Evolutionary conservation across 2,888 invertebrate genomes (phyloP).

Genomic region (Invenusta paracnida): DNA sequence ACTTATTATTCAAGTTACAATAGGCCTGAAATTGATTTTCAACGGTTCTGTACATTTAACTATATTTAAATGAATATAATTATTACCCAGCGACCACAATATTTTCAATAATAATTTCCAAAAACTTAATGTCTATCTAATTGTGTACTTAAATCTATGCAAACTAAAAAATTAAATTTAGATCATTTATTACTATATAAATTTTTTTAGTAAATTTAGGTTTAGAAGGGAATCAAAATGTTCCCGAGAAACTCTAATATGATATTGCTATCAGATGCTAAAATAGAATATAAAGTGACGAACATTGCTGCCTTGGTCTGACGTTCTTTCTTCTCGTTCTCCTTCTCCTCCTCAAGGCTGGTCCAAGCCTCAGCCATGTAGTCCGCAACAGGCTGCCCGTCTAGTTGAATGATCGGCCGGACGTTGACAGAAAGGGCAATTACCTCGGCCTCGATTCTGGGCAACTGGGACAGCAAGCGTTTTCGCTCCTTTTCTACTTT

Average conservation of each 20-base stretch:
- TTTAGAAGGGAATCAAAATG: no score
- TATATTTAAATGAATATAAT: no score
- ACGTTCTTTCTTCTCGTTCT: constrained; percentile 30
- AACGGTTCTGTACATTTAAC: no score
- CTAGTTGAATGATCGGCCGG: background rate
- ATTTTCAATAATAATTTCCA: no score
- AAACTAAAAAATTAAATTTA: no score
- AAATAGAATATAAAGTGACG: background rate
- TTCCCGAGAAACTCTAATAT: background rate
- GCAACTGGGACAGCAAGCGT: background rate
- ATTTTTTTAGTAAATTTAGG: no score
- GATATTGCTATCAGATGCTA: background rate
- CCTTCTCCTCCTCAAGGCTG: constrained; percentile 24
- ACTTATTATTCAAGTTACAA: no score
- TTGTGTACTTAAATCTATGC: no score
- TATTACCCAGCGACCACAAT: no score
- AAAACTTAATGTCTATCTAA: no score
- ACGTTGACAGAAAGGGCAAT: background rate
- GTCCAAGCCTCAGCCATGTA: background rate
- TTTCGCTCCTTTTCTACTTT: constrained; percentile 41
- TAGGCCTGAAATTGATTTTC: no score
- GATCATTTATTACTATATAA: no score
- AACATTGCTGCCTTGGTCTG: background rate
- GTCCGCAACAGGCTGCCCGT: background rate
- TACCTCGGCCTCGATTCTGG: background rate